These are phyloP conservation scores for Drosophila ambigua DNA, from an alignment of 1,140 invertebrate genomes.

Conservation along the genomic window DNA sequence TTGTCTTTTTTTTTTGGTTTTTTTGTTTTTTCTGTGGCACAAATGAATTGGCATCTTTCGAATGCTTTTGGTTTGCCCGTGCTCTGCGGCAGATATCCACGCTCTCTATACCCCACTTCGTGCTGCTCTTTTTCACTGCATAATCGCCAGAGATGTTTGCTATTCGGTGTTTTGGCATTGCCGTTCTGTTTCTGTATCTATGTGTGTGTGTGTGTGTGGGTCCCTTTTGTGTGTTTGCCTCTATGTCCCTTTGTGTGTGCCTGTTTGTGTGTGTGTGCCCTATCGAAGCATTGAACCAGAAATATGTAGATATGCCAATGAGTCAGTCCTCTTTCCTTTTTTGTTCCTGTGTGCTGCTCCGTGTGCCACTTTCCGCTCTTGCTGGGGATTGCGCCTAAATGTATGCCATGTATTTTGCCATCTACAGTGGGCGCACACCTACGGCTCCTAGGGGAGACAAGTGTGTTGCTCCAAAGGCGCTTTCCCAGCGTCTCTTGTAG, in stretches of 20 bases:
- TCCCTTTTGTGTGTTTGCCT: not conserved
- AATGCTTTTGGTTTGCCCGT: constrained; percentile 47
- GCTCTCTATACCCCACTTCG: not conserved
- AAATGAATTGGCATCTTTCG: constrained; percentile 78
- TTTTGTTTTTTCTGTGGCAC: constrained; percentile 59
- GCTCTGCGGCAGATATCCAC: constrained; percentile 41
- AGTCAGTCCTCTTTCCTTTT: constrained; percentile 48
- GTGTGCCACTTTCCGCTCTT: constrained; percentile 13
- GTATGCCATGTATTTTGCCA: constrained; percentile 11
- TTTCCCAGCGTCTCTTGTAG: not conserved
- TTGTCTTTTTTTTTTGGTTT: not conserved
- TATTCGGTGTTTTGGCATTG: constrained; percentile 38
- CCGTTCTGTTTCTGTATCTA: not conserved
- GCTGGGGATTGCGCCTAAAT: constrained; percentile 29
- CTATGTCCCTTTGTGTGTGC: constrained; percentile 1
- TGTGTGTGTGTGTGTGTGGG: constrained; percentile 21
- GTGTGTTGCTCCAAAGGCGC: no score
- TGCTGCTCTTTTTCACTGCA: constrained; percentile 55
- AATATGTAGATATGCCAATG: constrained; percentile 77
- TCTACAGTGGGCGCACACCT: not conserved
- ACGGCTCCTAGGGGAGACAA: no score
- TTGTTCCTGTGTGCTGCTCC: constrained; percentile 6
- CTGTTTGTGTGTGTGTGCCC: not conserved
- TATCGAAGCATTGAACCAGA: constrained; percentile 73
- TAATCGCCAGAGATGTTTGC: constrained; percentile 67